Percentiles rank a stretch among this genome's conserved stretches.
Conservation (phyloP, 2,888 invertebrate species). For the Heteromurus nitidus region DNA sequence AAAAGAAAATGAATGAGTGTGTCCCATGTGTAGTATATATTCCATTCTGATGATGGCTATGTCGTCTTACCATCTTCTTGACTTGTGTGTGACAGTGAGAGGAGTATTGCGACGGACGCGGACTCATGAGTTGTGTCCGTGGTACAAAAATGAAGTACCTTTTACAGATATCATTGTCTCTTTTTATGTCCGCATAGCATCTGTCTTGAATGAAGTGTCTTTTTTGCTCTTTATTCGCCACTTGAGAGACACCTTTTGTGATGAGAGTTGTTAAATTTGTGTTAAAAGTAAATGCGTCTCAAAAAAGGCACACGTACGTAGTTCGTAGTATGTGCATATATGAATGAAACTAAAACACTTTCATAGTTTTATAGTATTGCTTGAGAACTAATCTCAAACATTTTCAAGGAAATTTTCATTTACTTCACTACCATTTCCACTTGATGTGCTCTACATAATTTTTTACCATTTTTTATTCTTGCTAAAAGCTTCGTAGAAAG, state of each 20-base stretch:
- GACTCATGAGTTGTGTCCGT: background rate
- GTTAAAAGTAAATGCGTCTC: no score
- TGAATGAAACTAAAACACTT: no score
- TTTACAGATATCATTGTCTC: background rate
- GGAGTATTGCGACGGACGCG: background rate
- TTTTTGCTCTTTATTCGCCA: background rate
- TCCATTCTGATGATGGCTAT: no score
- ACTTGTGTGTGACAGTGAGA: no score
- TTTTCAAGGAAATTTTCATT: constrained; percentile 9
- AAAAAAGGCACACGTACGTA: no score
- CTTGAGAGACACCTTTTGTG: background rate
- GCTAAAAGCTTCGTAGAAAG: background rate
- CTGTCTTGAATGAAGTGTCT: background rate
- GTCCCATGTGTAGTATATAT: no score
- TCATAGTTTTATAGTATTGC: no score
- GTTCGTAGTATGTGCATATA: no score
- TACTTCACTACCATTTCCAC: constrained; percentile 3
- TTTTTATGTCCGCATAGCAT: constrained; percentile 2
- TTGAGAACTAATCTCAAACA: constrained; percentile 8
- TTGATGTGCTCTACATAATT: background rate
- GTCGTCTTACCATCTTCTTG: no score
- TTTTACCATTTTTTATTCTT: background rate
- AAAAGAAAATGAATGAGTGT: background rate
- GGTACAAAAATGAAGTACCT: background rate
- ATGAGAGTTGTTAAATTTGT: background rate